Evolutionary conservation across 1,140 invertebrate species (phyloP).

Genomic region (Microvelia longipes): DNA sequence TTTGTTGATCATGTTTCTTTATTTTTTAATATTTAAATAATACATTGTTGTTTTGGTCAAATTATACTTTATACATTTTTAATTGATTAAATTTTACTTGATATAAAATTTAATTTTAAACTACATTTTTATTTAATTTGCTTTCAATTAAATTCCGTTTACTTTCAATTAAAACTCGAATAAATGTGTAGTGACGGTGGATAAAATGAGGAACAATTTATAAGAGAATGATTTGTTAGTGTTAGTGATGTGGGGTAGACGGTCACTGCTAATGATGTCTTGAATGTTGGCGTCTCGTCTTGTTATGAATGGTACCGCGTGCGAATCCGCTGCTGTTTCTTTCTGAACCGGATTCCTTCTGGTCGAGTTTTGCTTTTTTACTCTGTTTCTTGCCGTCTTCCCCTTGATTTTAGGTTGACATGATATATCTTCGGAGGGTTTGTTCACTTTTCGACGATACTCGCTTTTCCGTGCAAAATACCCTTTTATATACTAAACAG

Average conservation of each 20-base stretch:
- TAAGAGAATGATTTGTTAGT: background rate
- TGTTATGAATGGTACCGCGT: background rate
- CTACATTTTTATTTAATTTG: too few relatives aligned
- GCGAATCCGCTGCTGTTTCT: background rate
- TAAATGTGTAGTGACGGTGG: background rate
- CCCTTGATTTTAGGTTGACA: too few relatives aligned
- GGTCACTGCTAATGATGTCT: background rate
- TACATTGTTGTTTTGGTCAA: too few relatives aligned
- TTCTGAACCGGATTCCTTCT: background rate
- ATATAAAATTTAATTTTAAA: too few relatives aligned
- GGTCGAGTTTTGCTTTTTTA: background rate
- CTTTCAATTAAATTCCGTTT: background rate
- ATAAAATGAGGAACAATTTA: background rate
- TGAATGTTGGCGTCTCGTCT: background rate
- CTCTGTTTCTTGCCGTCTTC: background rate
- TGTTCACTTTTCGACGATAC: background rate
- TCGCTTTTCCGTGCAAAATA: background rate
- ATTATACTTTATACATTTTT: too few relatives aligned
- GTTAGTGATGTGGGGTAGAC: background rate
- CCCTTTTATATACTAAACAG: too few relatives aligned
- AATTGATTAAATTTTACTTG: too few relatives aligned
- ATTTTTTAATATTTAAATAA: too few relatives aligned
- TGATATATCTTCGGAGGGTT: background rate
- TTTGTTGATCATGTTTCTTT: too few relatives aligned
- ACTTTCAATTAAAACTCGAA: background rate